A percentile compares a stretch with the other conserved stretches of the same genome.
Conservation (phyloP, 2,888 invertebrate genomes). For the Abrostola tripartita region DNA sequence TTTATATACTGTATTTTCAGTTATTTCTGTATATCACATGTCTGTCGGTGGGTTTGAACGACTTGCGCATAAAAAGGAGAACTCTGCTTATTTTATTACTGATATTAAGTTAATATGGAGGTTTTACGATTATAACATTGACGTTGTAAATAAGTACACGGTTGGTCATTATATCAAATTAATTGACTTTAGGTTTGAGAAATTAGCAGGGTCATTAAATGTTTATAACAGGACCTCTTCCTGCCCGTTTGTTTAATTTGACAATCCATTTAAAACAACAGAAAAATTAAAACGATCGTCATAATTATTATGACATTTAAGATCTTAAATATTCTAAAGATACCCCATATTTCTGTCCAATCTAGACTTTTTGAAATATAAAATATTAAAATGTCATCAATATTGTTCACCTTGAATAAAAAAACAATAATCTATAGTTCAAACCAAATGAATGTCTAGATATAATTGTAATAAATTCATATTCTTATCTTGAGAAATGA, state of each 20-base stretch:
- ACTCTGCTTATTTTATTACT: slow-evolving; percentile 46
- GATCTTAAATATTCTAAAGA: slow-evolving; percentile 9
- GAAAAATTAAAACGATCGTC: too few species aligned
- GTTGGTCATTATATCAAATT: slow-evolving; percentile 14
- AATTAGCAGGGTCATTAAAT: too few species aligned
- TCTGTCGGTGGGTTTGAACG: slow-evolving; percentile 40
- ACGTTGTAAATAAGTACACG: slow-evolving; percentile 33
- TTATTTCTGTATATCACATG: slow-evolving; percentile 36
- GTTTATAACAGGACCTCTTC: too few species aligned
- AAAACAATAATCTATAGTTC: slow-evolving; percentile 45
- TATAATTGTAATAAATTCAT: slow-evolving; percentile 41
- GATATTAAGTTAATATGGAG: slow-evolving; percentile 41
- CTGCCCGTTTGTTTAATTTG: too few species aligned
- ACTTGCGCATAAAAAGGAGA: slow-evolving; percentile 32
- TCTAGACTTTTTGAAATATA: slow-evolving; percentile 31
- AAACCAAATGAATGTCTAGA: slow-evolving; percentile 22
- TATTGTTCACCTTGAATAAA: slow-evolving; percentile 41
- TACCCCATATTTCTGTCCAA: slow-evolving; percentile 14
- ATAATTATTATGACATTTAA: neutral
- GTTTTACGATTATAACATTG: slow-evolving; percentile 45
- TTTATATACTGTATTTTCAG: slow-evolving; percentile 39
- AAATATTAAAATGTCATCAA: slow-evolving; percentile 45
- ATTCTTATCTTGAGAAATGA: slow-evolving; percentile 46
- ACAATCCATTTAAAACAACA: too few species aligned
- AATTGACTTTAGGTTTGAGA: slow-evolving; percentile 9